Evolutionary conservation across 2,888 invertebrate genomes (phyloP).

Genomic region (Cheiracanthium punctorium): DNA sequence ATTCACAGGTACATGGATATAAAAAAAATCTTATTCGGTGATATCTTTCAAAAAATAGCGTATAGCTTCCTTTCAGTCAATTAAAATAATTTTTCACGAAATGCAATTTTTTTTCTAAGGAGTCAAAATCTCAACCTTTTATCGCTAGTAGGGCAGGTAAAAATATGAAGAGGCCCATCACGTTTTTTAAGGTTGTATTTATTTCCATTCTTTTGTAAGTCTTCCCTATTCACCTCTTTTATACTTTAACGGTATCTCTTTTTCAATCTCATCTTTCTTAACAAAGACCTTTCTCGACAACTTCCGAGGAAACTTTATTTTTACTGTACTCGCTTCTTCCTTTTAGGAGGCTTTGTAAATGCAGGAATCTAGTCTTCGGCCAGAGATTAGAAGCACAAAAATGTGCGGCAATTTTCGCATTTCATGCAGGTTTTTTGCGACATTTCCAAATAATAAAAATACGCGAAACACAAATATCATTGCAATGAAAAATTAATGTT

Average conservation of each 20-base stretch:
- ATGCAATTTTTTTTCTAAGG: no score
- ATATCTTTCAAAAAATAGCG: no score
- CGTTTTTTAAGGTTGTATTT: neutral
- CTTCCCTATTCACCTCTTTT: neutral
- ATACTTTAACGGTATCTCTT: neutral
- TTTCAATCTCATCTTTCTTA: constrained; percentile 7
- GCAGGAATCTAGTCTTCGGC: neutral
- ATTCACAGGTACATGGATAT: no score
- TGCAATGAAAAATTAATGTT: no score
- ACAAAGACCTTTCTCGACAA: neutral
- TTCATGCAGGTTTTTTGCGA: no score
- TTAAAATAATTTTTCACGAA: no score
- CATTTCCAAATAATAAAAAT: no score
- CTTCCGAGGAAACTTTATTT: neutral
- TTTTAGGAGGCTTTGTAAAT: neutral
- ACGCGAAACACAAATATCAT: no score
- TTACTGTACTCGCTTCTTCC: neutral
- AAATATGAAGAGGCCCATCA: neutral
- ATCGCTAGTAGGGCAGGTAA: neutral
- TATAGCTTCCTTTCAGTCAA: no score
- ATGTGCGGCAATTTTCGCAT: neutral
- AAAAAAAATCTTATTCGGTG: no score
- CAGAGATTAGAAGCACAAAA: neutral
- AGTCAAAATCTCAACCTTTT: no score
- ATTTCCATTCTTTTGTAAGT: neutral